Conservation (phyloP, 2,888 invertebrate genomes). For the Itoplectis maculator region DNA sequence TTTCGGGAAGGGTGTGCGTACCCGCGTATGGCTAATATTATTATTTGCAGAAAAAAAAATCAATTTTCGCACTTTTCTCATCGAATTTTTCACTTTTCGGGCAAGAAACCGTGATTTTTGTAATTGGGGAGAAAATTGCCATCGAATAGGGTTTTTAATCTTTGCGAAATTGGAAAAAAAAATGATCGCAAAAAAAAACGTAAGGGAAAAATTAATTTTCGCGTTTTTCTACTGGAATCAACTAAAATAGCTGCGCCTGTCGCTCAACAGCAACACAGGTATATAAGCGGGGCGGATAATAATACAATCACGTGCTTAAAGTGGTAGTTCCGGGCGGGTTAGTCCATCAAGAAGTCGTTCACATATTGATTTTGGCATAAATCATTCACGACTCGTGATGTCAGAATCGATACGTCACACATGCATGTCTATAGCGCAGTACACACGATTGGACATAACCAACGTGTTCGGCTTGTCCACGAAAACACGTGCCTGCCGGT, state of each 20-base stretch:
- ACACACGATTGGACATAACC: background rate
- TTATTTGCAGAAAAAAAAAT: no score
- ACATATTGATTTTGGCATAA: slow-evolving; percentile 76
- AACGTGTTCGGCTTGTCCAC: background rate
- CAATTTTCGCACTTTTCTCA: no score
- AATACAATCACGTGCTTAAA: slow-evolving; percentile 48
- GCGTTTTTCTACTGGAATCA: background rate
- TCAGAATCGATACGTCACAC: slow-evolving; percentile 69
- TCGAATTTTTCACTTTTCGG: no score
- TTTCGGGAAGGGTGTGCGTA: no score
- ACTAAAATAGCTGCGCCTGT: background rate
- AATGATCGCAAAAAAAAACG: no score
- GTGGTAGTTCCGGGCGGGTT: slow-evolving; percentile 59
- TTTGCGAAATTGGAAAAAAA: no score
- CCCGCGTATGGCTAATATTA: no score
- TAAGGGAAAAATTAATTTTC: no score
- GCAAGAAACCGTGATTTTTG: no score
- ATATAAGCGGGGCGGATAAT: background rate
- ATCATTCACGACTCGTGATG: slow-evolving; percentile 71
- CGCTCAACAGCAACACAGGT: background rate
- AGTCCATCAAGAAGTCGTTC: slow-evolving; percentile 72
- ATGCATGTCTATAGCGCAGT: background rate
- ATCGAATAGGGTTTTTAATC: no score
- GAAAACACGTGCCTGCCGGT: background rate
- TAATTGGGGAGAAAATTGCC: no score